Conservation (phyloP, 2,888 invertebrate genomes). For the Frankliniella fusca region DNA sequence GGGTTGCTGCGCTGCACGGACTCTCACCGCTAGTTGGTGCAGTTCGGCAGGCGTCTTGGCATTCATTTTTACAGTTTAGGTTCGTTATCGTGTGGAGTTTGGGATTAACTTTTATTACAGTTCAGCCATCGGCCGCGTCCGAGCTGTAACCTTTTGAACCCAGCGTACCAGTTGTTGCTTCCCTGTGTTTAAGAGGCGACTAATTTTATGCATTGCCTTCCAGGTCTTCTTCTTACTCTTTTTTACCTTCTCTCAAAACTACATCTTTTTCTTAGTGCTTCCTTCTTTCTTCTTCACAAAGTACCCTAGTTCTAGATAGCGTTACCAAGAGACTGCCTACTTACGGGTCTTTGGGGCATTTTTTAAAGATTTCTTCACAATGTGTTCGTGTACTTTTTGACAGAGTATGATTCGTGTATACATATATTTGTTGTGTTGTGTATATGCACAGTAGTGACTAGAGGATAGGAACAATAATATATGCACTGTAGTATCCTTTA, state of each 20-base stretch:
- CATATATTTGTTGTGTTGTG: neutral
- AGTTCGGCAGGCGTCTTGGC: no score
- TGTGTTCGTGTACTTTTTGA: no score
- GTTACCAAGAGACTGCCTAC: neutral
- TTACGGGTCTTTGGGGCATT: neutral
- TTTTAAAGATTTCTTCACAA: neutral
- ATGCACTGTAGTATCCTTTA: neutral
- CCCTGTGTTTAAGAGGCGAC: neutral
- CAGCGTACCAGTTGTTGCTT: conserved; percentile 3
- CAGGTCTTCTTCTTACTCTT: neutral
- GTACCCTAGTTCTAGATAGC: neutral
- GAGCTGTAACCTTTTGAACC: neutral
- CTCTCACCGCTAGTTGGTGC: no score
- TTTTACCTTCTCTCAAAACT: neutral
- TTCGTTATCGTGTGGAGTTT: no score
- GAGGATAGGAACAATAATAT: neutral
- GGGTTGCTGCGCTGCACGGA: no score
- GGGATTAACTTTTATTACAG: neutral
- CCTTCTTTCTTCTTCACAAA: neutral
- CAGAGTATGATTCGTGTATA: no score
- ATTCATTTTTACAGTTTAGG: neutral
- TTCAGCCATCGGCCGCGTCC: neutral
- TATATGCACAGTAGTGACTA: conserved; percentile 1
- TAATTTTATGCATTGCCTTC: neutral
- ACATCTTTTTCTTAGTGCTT: neutral